Evolutionary conservation across 2,888 invertebrate species (phyloP), one percentile per base, ranked within the genome.

Genomic region (Xestia ashworthii): DNA sequence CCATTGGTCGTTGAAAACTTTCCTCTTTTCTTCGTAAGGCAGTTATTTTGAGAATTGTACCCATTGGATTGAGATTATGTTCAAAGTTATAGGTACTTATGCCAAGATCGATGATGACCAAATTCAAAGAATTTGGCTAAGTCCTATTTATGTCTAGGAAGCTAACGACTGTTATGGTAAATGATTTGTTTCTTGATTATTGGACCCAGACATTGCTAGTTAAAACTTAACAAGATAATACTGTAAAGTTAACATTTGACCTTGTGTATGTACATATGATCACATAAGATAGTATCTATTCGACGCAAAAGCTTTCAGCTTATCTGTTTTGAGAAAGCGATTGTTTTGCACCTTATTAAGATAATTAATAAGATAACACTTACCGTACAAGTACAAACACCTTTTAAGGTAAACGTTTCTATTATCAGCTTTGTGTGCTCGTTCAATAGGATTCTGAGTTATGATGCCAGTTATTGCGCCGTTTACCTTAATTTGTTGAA

Each of bases 361-460:
- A 86, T 86, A 67, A 88, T 79, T 75, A 86, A 79, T 86, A 62
- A 72, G 75, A 80, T 88, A 86, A 86, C 67, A 76, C 66, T 70
- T 41, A 16, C 71, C 46, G 44, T 66, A 64, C 44, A 44, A 41
- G 41, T 41, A 32, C 70, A 78, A 82, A 87, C 74, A 78, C 69
- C 77, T 79, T 70, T 70, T 77, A 77, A 76, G 71, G 71, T 82
- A 76, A 84, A 84, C 65, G 80, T 73, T 76, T 88, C 74, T 58
- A 78, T 87, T 87, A 82, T 87, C 79, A 69, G 70, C 71, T 65
- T 69, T 58, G 70, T 72, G 76, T 55, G 64, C 68, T 48, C 19
- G 53, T 79, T 69, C 69, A 71, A 79, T 71, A 68, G 48, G 44
- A 80, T 68, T 60, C 64, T 81, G 81, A 87, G 78, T 87, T 79